These are phyloP conservation scores for Myripristis jacobus DNA, from an alignment of 2,797 vertebrate species.

Conservation along the genomic window DNA sequence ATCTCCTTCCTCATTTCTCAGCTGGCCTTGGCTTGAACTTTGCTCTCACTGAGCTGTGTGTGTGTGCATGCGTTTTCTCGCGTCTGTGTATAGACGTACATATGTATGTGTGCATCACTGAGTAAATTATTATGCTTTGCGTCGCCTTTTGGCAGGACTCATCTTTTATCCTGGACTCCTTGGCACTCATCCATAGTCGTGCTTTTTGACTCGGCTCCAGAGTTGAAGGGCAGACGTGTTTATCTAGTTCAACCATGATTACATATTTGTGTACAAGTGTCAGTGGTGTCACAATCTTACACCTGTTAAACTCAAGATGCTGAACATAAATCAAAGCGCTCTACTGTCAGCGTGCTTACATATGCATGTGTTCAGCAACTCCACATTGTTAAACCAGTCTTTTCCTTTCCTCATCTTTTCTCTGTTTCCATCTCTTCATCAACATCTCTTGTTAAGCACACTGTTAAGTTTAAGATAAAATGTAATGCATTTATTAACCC, in stretches of 20 bases:
- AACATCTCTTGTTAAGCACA: too few species aligned
- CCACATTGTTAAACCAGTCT: neutral
- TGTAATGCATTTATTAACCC: slow-evolving; percentile 59
- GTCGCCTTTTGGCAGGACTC: slow-evolving; percentile 49
- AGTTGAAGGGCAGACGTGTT: slow-evolving; percentile 48
- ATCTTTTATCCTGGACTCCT: slow-evolving; percentile 28
- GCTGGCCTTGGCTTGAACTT: slow-evolving; percentile 68
- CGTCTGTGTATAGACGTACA: slow-evolving; percentile 50
- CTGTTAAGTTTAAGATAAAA: neutral
- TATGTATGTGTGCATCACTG: slow-evolving; percentile 34
- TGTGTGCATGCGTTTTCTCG: slow-evolving; percentile 50
- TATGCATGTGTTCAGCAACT: neutral
- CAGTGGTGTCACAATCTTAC: neutral
- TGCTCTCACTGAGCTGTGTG: slow-evolving; percentile 18
- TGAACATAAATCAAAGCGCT: neutral
- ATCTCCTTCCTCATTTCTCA: slow-evolving; percentile 62
- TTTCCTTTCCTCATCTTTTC: neutral
- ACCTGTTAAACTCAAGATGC: neutral
- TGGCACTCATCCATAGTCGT: slow-evolving; percentile 47
- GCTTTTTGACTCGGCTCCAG: slow-evolving; percentile 28
- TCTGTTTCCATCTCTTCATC: slow-evolving; percentile 76
- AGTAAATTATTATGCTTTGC: slow-evolving; percentile 56
- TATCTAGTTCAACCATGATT: slow-evolving; percentile 31
- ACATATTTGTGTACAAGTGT: slow-evolving; percentile 40
- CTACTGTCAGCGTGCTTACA: neutral